phyloP scores from a whole-genome alignment of 2,113 vertebrate species.

The Carlito syrichta region DNA sequence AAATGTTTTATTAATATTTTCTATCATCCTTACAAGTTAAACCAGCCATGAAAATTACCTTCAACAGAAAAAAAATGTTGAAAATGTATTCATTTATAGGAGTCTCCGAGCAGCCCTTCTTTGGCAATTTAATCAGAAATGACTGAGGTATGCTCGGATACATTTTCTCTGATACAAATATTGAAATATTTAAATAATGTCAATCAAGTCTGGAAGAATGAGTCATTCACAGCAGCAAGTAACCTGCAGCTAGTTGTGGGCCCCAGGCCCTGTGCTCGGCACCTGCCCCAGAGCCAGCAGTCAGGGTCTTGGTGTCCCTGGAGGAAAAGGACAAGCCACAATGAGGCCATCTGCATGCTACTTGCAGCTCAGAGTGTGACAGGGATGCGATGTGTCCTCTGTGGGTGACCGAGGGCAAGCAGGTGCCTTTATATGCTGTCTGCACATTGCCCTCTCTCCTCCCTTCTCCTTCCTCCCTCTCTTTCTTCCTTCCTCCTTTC shows the following conservation, averaged over 20 bases:
- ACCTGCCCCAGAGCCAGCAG: neutral
- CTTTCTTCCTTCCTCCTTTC: too few species aligned
- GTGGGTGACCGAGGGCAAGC: rapidly evolving
- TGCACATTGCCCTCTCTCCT: too few species aligned
- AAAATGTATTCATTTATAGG: constrained; percentile 28
- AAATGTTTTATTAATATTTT: constrained; percentile 74
- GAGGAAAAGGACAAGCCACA: neutral
- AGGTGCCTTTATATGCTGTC: neutral
- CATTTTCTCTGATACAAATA: neutral
- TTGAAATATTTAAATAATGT: neutral
- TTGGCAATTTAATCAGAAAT: constrained; percentile 15
- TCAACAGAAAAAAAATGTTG: constrained; percentile 36
- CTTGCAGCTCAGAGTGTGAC: neutral
- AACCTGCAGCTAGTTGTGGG: rapidly evolving
- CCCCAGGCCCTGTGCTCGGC: rapidly evolving
- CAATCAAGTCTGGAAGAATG: neutral
- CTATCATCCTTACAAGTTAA: constrained; percentile 63
- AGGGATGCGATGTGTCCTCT: rapidly evolving
- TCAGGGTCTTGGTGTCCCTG: too few species aligned
- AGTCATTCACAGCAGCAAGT: rapidly evolving
- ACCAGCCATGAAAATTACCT: constrained; percentile 70
- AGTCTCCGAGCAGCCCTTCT: neutral
- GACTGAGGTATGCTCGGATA: neutral
- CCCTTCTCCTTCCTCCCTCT: too few species aligned
- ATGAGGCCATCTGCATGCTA: neutral